A percentile compares a stretch with the other conserved stretches of the same genome.
These are phyloP conservation scores for Nanorana parkeri DNA, from an alignment of 2,113 vertebrate species.

Conservation along the genomic window DNA sequence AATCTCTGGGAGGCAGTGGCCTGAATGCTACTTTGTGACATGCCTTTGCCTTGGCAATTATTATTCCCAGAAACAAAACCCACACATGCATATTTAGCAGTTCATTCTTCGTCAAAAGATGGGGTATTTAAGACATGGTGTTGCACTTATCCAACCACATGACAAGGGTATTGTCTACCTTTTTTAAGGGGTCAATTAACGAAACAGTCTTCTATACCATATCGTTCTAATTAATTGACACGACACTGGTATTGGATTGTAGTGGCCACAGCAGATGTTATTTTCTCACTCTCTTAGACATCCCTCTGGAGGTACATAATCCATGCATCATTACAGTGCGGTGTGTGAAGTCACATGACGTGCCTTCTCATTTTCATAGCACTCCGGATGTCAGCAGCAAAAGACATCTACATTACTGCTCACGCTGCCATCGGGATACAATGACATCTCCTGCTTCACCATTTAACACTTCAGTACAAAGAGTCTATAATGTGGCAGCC, in stretches of 20 bases:
- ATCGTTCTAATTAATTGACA: too few species aligned
- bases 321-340: background rate
- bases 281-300: background rate
- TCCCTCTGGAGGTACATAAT: background rate
- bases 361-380: background rate
- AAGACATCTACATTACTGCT: background rate
- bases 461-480: background rate
- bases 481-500: too few species aligned
- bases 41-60: too few species aligned
- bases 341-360: background rate
- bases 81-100: background rate
- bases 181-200: too few species aligned
- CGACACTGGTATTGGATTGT: too few species aligned
- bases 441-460: background rate
- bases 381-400: too few species aligned
- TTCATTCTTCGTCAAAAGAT: background rate
- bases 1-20: background rate
- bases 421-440: too few species aligned
- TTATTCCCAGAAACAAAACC: background rate
- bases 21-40: background rate
- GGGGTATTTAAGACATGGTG: background rate
- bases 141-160: background rate
- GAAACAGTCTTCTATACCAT: too few species aligned
- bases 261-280: too few species aligned
- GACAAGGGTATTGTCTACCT: too few species aligned